These are phyloP conservation scores for Oreortyx pictus DNA, from an alignment of 2,797 vertebrate genomes.

Conservation along the genomic window DNA sequence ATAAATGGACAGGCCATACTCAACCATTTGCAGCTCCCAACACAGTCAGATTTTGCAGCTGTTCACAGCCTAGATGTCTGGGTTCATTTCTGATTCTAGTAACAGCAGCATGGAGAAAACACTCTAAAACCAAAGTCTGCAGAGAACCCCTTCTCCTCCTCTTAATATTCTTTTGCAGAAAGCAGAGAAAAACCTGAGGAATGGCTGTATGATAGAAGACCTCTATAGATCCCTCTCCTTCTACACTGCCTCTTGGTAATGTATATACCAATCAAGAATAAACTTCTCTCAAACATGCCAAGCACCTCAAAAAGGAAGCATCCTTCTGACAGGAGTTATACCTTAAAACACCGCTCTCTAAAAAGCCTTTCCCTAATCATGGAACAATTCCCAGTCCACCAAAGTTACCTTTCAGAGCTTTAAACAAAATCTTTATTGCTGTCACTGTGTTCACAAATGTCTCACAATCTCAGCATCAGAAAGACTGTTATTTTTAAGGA, in stretches of 20 bases:
- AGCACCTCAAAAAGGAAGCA: not conserved
- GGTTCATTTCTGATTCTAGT: not conserved
- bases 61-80: not conserved
- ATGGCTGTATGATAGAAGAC: not conserved
- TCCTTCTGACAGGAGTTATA: not conserved
- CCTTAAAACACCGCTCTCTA: not conserved
- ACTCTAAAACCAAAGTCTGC: not conserved
- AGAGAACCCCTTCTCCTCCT: not conserved
- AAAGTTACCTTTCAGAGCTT: not conserved
- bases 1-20: not conserved
- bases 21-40: constrained; percentile 2
- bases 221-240: not conserved
- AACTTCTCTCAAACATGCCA: not conserved
- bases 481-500: constrained; percentile 9
- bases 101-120: not conserved
- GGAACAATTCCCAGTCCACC: not conserved
- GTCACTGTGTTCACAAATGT: not conserved
- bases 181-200: not conserved
- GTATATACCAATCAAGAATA: not conserved
- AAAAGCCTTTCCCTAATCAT: not conserved
- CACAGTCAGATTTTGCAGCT: not conserved
- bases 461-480: not conserved
- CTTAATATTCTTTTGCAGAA: not conserved
- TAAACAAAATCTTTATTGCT: constrained; percentile 18
- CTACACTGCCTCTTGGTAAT: not conserved